These are phyloP conservation scores for Chrosomus eos DNA, from an alignment of 2,797 vertebrate genomes.

Conservation along the genomic window DNA sequence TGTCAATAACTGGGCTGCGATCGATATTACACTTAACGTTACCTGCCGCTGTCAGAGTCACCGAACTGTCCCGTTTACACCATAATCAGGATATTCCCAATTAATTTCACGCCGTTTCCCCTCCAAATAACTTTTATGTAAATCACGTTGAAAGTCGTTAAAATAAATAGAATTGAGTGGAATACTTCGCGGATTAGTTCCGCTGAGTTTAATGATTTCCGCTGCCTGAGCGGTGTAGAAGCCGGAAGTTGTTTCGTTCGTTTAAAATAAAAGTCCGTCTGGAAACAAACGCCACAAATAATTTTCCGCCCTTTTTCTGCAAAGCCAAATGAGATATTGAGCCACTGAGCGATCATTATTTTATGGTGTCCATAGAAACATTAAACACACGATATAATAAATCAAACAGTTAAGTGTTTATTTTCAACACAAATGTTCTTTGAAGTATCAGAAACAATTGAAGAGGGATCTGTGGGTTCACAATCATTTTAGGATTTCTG, in stretches of 20 bases:
- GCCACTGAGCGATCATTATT: not conserved
- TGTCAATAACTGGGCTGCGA: slow-evolving; percentile 22
- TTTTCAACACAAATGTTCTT: not conserved
- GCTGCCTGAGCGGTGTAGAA: slow-evolving; percentile 8
- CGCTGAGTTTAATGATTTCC: slow-evolving; percentile 18
- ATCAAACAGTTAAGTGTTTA: not conserved
- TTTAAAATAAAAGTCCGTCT: not conserved
- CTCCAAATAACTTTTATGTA: not conserved
- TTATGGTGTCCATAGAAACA: not conserved
- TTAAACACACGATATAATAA: not conserved
- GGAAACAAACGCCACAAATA: not conserved
- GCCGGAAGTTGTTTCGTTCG: slow-evolving; percentile 31
- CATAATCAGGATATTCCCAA: slow-evolving; percentile 24
- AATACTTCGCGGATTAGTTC: slow-evolving; percentile 8
- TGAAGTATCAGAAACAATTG: not conserved
- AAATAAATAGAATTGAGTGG: slow-evolving; percentile 2
- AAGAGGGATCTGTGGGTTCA: not conserved
- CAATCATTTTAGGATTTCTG: not conserved
- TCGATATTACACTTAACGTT: slow-evolving; percentile 34
- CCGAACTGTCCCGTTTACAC: slow-evolving; percentile 41
- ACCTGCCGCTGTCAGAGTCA: slow-evolving; percentile 38
- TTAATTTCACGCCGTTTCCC: not conserved
- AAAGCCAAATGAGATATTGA: not conserved
- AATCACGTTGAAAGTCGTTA: not conserved
- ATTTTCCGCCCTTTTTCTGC: not conserved